Conservation (phyloP, 2,888 invertebrate species). For the Heliconius charithonia region DNA sequence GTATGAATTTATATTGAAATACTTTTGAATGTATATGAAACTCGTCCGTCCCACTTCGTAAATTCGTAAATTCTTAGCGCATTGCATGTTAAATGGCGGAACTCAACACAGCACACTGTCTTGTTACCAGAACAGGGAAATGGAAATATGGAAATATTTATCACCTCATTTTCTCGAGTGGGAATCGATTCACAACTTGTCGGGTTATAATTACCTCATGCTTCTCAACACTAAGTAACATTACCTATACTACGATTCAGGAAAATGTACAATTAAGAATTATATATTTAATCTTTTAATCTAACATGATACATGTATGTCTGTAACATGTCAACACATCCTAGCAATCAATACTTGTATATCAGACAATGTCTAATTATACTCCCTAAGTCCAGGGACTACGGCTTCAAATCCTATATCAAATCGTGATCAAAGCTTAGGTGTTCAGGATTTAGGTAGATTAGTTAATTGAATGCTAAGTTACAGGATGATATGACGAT, state of each 20-base stretch:
- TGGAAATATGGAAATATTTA: too few species aligned
- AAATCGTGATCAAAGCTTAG: background rate
- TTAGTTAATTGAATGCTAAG: conserved; percentile 40
- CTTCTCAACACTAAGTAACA: background rate
- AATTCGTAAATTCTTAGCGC: too few species aligned
- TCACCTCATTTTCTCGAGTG: too few species aligned
- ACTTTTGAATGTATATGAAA: too few species aligned
- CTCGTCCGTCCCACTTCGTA: too few species aligned
- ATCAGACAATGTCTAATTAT: background rate
- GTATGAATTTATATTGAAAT: too few species aligned
- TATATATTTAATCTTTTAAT: background rate
- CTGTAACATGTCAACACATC: background rate
- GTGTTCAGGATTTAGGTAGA: conserved; percentile 31
- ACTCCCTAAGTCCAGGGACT: background rate
- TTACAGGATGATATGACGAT: background rate
- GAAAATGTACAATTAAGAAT: background rate
- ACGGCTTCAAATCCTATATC: background rate
- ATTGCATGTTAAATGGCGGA: too few species aligned
- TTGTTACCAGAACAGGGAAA: too few species aligned
- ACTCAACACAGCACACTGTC: too few species aligned
- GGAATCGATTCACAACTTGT: too few species aligned
- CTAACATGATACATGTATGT: background rate
- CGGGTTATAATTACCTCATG: too few species aligned
- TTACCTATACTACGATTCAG: background rate
- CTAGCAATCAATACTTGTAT: background rate